Base-by-base conservation (phyloP, 1,140 invertebrate genomes). In the Parasteatoda tepidariorum region DNA sequence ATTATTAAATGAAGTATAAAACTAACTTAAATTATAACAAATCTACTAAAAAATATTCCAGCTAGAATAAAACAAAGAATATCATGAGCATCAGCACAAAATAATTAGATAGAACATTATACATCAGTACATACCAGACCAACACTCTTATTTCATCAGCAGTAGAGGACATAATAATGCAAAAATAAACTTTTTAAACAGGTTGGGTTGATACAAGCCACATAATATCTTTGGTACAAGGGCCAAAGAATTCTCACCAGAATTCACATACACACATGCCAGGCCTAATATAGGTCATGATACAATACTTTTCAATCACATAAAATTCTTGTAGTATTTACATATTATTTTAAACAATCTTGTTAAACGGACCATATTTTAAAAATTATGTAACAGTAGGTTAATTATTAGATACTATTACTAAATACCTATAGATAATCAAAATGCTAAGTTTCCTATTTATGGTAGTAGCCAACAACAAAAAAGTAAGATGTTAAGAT, bases 201-300 rank as follows among this genome's bases (percentile, higher is more conserved):
- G 41, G 64, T 24, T 68, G 75, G 75, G 75, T 79, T 79, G 75
- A 79, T 79, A 79, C 75, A 79, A 79, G 48, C 75, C 75, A 68
- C 31, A 67, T 22, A 33, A 28, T 26, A 41, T 61, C 75, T 79
- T 79, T 79, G 75, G 68, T 79, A 67, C 41, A 57, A 55, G 28
- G 26, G 15, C 41, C 75, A 67, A 68, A 62, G 48, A 33, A 57
- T 34, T 66, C 28, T 15, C 28, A n/a, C 11, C 15, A 34, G 26
- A 54, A 67, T 18, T 34, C 5, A 7, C 18, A 30, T 18, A 31
- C 33, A 28, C 26, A 28, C 22, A 13, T 34, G 30, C 18, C 28
- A 79, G 15, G 41, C 75, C 75, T 79, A 79, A 79, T 67, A 57
- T 67, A 68, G 64, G 62, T n/a, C 75, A 67, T 57, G 59, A n/a